phyloP scores from a whole-genome alignment of 2,888 invertebrate species.

The Chromoteleia sp. region DNA sequence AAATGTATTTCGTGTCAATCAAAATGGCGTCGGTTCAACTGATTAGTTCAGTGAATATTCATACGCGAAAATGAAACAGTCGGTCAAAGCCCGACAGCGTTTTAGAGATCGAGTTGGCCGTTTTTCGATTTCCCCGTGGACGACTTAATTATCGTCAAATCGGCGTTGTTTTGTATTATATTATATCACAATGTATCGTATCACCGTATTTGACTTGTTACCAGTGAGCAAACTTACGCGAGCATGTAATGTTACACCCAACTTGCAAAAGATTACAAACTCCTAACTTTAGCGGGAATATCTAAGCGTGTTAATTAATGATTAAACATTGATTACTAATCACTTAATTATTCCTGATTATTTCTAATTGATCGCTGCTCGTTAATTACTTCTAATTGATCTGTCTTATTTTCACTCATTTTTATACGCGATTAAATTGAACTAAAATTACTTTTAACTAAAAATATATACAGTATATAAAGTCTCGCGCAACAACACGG shows the following conservation, averaged over 20 bases:
- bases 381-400: no score
- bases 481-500: neutral
- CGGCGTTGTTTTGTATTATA: slow-evolving; percentile 6
- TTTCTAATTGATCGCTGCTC: no score
- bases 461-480: slow-evolving; percentile 9
- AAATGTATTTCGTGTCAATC: slow-evolving; percentile 49
- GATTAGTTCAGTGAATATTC: slow-evolving; percentile 46
- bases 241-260: slow-evolving; percentile 5
- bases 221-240: slow-evolving; percentile 5
- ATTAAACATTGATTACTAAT: no score
- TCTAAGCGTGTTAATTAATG: slow-evolving; percentile 14
- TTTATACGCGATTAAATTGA: no score
- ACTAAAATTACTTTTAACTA: neutral
- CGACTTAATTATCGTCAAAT: neutral
- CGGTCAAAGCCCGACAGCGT: neutral
- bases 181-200: neutral
- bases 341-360: no score
- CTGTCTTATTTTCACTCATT: no score
- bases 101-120: slow-evolving; percentile 7
- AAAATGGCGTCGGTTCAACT: slow-evolving; percentile 9
- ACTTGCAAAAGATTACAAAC: slow-evolving; percentile 16
- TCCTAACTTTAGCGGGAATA: slow-evolving; percentile 14
- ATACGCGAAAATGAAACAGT: slow-evolving; percentile 13
- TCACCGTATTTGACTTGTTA: slow-evolving; percentile 1
- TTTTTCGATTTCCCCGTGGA: neutral